Percentiles rank a stretch among this genome's conserved stretches.
phyloP scores from a whole-genome alignment of 2,113 vertebrate species.

The Misgurnus anguillicaudatus region DNA sequence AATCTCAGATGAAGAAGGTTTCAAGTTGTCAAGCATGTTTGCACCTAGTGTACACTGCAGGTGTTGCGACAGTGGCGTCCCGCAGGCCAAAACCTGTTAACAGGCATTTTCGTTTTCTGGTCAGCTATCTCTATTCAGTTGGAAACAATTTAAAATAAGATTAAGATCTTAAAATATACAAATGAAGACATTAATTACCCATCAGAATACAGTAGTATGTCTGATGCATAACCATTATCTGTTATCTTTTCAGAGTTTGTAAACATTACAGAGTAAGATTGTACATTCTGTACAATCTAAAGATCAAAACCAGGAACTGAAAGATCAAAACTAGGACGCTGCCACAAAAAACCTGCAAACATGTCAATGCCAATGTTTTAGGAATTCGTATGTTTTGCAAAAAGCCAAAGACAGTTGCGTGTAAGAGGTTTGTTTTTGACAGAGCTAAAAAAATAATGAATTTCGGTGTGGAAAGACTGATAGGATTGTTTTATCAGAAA shows the following conservation, averaged over 20 bases:
- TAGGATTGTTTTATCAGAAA: too few relatives aligned
- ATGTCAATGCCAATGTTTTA: background rate
- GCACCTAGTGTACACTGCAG: conserved; percentile 20
- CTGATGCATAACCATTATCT: too few relatives aligned
- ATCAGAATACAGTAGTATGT: conserved; percentile 9
- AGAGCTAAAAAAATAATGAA: conserved; percentile 37
- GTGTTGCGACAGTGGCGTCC: conserved; percentile 43
- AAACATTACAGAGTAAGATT: too few relatives aligned
- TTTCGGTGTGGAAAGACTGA: conserved; percentile 51
- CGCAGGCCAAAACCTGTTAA: conserved; percentile 15
- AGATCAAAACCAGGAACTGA: conserved; percentile 10
- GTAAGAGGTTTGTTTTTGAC: conserved; percentile 57
- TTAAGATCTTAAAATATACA: conserved; percentile 66
- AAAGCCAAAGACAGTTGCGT: conserved; percentile 23
- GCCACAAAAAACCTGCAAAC: conserved; percentile 10
- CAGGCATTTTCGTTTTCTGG: conserved; percentile 67
- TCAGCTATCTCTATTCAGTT: conserved; percentile 63
- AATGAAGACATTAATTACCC: conserved; percentile 52
- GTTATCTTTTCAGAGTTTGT: too few relatives aligned
- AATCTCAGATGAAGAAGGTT: background rate
- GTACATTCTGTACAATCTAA: background rate
- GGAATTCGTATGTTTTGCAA: conserved; percentile 3
- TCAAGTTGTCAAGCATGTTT: conserved; percentile 14
- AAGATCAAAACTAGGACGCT: background rate
- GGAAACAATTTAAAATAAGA: conserved; percentile 65